These are phyloP conservation scores for Leptosomus discolor DNA, from an alignment of 2,113 vertebrate species.

Conservation along the genomic window DNA sequence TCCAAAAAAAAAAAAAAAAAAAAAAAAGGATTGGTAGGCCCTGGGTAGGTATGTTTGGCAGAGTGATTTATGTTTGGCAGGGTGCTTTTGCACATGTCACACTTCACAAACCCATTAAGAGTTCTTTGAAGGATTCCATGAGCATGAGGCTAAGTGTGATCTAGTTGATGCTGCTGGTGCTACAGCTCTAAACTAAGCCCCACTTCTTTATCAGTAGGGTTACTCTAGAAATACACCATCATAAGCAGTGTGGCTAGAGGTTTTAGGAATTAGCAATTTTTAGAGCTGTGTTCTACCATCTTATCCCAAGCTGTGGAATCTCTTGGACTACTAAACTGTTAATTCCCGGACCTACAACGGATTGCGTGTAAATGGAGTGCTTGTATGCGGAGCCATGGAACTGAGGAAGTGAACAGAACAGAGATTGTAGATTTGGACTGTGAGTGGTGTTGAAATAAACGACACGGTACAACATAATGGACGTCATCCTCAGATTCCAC, in stretches of 20 bases:
- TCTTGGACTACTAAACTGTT: background rate
- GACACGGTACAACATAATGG: background rate
- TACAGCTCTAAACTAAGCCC: background rate
- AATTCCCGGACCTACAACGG: background rate
- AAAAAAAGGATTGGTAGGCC: background rate
- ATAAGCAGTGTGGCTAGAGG: background rate
- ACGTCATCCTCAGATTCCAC: background rate
- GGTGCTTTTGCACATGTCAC: background rate
- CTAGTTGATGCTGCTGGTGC: background rate
- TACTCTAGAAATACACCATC: background rate
- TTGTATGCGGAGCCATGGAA: background rate
- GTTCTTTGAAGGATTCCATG: background rate
- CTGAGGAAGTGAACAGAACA: background rate
- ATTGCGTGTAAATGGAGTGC: background rate
- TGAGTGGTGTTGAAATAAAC: background rate
- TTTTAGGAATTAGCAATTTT: background rate
- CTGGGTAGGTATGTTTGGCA: background rate
- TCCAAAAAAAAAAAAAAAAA: background rate
- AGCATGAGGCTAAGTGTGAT: background rate
- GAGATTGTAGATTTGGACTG: background rate
- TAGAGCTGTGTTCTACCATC: background rate
- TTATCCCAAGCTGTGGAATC: background rate
- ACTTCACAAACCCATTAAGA: background rate
- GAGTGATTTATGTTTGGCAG: background rate
- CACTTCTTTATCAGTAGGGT: background rate